Conservation (phyloP, 2,888 invertebrate species). For the Sarcophaga rosellei region DNA sequence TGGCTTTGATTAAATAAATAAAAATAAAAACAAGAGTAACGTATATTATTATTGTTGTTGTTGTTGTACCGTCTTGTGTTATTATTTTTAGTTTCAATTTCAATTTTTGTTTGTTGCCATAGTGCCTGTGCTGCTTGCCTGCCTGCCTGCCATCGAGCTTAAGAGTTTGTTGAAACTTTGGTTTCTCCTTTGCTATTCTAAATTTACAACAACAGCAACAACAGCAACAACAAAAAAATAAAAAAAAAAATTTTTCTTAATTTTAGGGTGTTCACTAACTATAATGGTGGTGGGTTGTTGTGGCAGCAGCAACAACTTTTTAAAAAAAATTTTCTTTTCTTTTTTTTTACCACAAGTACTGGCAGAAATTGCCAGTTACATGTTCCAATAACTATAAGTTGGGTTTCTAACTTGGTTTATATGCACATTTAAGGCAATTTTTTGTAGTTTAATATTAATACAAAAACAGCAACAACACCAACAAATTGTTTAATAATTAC, state of each 20-base stretch:
- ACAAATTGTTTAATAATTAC: conserved; percentile 49
- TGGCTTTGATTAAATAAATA: too few relatives aligned
- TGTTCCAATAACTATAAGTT: background rate
- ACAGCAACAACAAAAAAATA: too few relatives aligned
- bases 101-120: too few relatives aligned
- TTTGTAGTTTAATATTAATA: background rate
- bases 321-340: background rate
- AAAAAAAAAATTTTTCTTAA: background rate
- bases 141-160: too few relatives aligned
- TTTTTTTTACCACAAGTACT: too few relatives aligned
- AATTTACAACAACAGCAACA: background rate
- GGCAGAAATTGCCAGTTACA: background rate
- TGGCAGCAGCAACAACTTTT: background rate
- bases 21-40: too few relatives aligned
- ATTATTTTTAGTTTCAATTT: too few relatives aligned
- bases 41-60: too few relatives aligned
- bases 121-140: too few relatives aligned
- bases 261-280: background rate
- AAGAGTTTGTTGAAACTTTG: background rate
- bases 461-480: background rate
- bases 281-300: background rate
- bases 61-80: too few relatives aligned
- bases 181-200: background rate
- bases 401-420: background rate
- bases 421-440: conserved; percentile 40